A percentile compares a stretch with the other conserved stretches of the same genome.
Evolutionary conservation across 2,113 vertebrate genomes (phyloP).

Genomic region (Polyodon spathula): DNA sequence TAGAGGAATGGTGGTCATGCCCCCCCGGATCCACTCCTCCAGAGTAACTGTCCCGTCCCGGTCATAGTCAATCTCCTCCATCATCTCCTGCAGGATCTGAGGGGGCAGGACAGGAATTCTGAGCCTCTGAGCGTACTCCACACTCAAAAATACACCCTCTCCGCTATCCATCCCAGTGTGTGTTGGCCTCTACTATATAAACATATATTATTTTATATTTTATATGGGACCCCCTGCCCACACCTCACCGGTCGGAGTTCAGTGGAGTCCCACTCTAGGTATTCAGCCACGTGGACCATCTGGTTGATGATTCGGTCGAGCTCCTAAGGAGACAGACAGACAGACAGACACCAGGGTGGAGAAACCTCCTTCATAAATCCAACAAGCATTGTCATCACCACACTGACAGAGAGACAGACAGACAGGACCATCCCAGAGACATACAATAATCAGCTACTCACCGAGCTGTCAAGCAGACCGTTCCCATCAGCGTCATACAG

Average conservation of each 20-base stretch:
- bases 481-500: slow-evolving; percentile 89
- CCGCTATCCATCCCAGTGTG: no score
- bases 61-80: slow-evolving; percentile 85
- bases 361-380: neutral
- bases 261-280: slow-evolving; percentile 87
- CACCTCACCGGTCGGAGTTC: slow-evolving; percentile 80
- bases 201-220: no score
- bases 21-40: slow-evolving; percentile 88
- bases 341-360: neutral
- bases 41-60: slow-evolving; percentile 77
- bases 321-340: slow-evolving; percentile 51
- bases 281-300: slow-evolving; percentile 90
- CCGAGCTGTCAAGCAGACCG: slow-evolving; percentile 80
- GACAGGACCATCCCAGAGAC: no score
- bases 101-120: neutral
- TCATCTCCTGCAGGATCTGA: slow-evolving; percentile 89
- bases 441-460: slow-evolving; percentile 41
- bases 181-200: no score
- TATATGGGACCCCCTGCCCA: no score
- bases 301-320: slow-evolving; percentile 86
- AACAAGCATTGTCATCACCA: no score
- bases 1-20: slow-evolving; percentile 88
- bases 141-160: no score
- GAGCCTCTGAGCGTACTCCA: neutral
- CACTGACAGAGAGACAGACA: no score